Evolutionary conservation across 92 coral and sea anemone genomes (phyloP), one percentile per base, ranked within the genome.

Genomic region (Umimayanthus chanpuru): DNA sequence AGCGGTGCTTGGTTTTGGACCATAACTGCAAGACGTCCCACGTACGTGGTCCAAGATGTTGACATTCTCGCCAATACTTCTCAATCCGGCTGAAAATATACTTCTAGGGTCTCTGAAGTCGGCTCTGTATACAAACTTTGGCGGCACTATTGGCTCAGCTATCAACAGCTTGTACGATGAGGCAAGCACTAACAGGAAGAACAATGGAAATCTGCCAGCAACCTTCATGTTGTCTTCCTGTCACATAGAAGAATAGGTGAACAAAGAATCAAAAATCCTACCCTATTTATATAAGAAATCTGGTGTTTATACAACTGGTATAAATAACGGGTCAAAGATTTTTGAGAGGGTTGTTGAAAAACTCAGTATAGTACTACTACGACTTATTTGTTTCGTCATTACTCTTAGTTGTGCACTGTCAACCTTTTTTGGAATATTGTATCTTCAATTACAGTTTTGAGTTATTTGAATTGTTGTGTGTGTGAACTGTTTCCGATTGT

Each of bases 1-100:
- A 15, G 87, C 87, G 7, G 87, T 83, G 78, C 78, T 83, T 29
- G 87, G 77, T 9, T 83, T 44, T 25, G 66, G 77, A 6, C 79
- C 87, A 38, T 83, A 83, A 29, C 78, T 83, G 43, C 87, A 83
- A 4, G 87, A 68, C 25, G 44, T 41, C 7, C 79, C 79, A 23
- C 32, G 56, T 5, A 83, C 87, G 26, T 83, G 87, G 16, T 83
- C 79, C 1, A 83, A 73, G 38, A 83, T 29, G 67, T 71, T 83
- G 10, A 28, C 43, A 18, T 83, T 83, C 10, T 70, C 39, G 6
- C 87, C 87, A 11, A 83, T 44, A 30, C 61, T 43, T 26, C 41
- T 71, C 16, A 83, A 71, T 6, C 87, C 87, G 6, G 38, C 28
- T 9, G 39, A 7, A 43, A 83, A 83, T 4, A 83, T 83, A 16